Evolutionary conservation across 1,140 invertebrate species (phyloP).

Genomic region (Trichogramma pretiosum): DNA sequence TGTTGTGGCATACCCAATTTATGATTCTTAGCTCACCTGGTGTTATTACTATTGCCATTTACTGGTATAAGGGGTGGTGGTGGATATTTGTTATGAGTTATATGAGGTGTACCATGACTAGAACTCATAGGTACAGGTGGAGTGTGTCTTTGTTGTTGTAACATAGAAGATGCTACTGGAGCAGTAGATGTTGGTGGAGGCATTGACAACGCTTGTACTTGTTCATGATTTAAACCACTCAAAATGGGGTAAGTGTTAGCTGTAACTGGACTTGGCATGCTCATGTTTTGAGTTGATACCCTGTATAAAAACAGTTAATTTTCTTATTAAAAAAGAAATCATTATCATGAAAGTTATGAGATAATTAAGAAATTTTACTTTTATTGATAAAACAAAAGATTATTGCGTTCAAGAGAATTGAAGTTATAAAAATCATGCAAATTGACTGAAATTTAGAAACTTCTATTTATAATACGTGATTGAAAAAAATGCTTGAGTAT

Average conservation of each 20-base stretch:
- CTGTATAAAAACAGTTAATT: conserved; percentile 34
- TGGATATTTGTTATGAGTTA: conserved; percentile 40
- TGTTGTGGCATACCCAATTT: not conserved
- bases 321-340: conserved; percentile 12
- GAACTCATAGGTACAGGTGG: conserved; percentile 29
- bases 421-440: too few relatives aligned
- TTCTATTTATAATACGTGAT: too few relatives aligned
- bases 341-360: too few relatives aligned
- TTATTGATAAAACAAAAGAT: too few relatives aligned
- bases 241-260: conserved; percentile 41
- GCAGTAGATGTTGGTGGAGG: conserved; percentile 35
- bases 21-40: conserved; percentile 11
- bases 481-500: too few relatives aligned
- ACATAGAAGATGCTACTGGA: conserved; percentile 35
- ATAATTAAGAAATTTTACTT: too few relatives aligned
- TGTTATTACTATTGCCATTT: conserved; percentile 34
- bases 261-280: conserved; percentile 39
- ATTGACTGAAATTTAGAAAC: conserved; percentile 7
- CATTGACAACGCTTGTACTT: conserved; percentile 42
- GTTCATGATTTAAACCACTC: conserved; percentile 38
- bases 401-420: too few relatives aligned
- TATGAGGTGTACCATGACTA: conserved; percentile 9
- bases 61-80: conserved; percentile 52
- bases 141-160: conserved; percentile 40
- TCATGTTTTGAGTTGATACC: conserved; percentile 39